phyloP scores from a whole-genome alignment of 2,888 invertebrate genomes.

The Drosophila anomalata region DNA sequence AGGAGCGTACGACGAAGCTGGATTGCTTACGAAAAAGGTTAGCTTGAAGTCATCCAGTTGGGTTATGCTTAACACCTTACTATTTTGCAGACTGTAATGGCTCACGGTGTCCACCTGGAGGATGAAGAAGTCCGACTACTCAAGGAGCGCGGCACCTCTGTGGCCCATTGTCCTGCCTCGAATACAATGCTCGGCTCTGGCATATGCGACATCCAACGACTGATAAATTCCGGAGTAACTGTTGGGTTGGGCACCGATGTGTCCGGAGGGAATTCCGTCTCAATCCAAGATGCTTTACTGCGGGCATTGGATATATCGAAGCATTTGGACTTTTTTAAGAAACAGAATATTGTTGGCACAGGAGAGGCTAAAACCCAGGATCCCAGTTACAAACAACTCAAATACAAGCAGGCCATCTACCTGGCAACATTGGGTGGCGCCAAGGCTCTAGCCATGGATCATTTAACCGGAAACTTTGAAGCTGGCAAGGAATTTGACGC shows the following conservation, averaged over 20 bases:
- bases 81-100: slow-evolving; percentile 87
- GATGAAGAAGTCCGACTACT: slow-evolving; percentile 89
- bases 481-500: slow-evolving; percentile 95
- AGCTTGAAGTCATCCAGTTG: background rate
- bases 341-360: slow-evolving; percentile 79
- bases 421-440: slow-evolving; percentile 94
- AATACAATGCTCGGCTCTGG: slow-evolving; percentile 93
- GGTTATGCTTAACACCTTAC: background rate
- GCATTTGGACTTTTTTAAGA: slow-evolving; percentile 86
- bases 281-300: slow-evolving; percentile 90
- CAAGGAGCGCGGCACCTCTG: slow-evolving; percentile 86
- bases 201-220: slow-evolving; percentile 89
- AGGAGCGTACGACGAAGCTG: slow-evolving; percentile 90
- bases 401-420: slow-evolving; percentile 91
- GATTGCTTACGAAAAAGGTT: slow-evolving; percentile 91
- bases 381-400: slow-evolving; percentile 84
- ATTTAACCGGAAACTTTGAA: slow-evolving; percentile 91
- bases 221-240: slow-evolving; percentile 87
- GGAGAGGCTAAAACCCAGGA: slow-evolving; percentile 56
- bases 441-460: slow-evolving; percentile 90
- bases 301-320: slow-evolving; percentile 90
- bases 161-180: slow-evolving; percentile 95
- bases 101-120: slow-evolving; percentile 91
- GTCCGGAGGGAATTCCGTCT: slow-evolving; percentile 91
- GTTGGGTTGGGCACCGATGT: slow-evolving; percentile 96